Percentiles rank a stretch among this genome's conserved stretches.
Conservation (phyloP, 2,113 vertebrate genomes). For the Steatornis caripensis region DNA sequence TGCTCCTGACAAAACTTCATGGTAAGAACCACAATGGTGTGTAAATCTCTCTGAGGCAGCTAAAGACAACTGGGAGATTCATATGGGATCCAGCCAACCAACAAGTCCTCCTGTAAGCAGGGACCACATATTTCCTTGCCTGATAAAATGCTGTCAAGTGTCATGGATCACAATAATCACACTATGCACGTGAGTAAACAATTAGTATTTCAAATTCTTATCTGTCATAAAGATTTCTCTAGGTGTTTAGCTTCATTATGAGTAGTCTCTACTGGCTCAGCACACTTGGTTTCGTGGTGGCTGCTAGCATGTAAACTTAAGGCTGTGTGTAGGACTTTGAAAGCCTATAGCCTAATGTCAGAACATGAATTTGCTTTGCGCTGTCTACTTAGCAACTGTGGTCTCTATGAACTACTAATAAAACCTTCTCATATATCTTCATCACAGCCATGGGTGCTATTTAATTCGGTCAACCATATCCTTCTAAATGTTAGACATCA, state of each 20-base stretch:
- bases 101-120: neutral
- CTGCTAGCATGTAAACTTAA: neutral
- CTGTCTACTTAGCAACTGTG: neutral
- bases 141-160: neutral
- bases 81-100: neutral
- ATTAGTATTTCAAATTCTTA: neutral
- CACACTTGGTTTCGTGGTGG: neutral
- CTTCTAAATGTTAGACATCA: neutral
- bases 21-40: neutral
- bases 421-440: neutral
- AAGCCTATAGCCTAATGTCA: neutral
- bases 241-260: neutral
- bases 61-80: neutral
- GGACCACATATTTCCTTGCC: neutral
- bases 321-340: neutral
- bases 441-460: neutral
- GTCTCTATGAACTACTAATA: neutral
- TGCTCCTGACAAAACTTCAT: neutral
- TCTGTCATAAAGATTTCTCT: neutral
- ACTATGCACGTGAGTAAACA: neutral
- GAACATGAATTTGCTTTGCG: accelerated
- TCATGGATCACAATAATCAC: neutral
- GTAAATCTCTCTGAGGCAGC: neutral
- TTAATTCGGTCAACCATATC: neutral
- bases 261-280: neutral